Base-by-base conservation (phyloP, 2,113 vertebrate species). In the Tichodroma muraria region DNA sequence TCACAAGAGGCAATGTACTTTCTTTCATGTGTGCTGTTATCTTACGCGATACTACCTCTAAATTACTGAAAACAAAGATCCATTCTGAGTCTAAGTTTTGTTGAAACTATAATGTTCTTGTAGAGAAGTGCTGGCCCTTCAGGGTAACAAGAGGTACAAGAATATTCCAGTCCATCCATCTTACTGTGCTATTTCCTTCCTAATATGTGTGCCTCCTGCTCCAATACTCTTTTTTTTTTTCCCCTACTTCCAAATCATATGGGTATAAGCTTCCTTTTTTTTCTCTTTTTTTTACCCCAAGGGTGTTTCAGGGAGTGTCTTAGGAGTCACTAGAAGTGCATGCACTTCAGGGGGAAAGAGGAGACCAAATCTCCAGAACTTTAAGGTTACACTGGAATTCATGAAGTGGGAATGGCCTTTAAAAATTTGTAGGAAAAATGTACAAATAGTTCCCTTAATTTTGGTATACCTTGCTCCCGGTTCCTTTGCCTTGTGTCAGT, bases 201-300 rank as follows among this genome's bases (percentile, higher is more conserved):
- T 44, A 35, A 42, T 60, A 30, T 3, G 3, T 40, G 37, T 1
- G 5, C 16, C 18, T 92, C 23, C 80, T 90, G 27, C 40, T 83
- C 31, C 0, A 0, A 15, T 72, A 30, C 19, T 40, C 11, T 38
- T 38, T 76, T 80, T 80, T 50, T 83, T n/a, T n/a, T n/a, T n/a
- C n/a, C n/a, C 19, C 3, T 73, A 5, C 24, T 83, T 77, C 19
- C 10, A 89, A 47, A 65, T 80, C 18, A 69, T 5, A 1, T 6
- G 13, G 8, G 10, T 80, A 28, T 80, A 61, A 61, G 8, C 14
- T 76, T 57, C 3, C 3, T 10, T 40, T 21, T 18, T 18, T 15
- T 52, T 23, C 33, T n/a, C 15, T 13, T 19, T 31, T 13, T 7
- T 19, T 28, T 3, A 6, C 30, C 31, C 13, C 13, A 30, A 59